These are phyloP conservation scores for Leptinotarsa lineolata DNA, from an alignment of 1,140 invertebrate species.

Conservation along the genomic window DNA sequence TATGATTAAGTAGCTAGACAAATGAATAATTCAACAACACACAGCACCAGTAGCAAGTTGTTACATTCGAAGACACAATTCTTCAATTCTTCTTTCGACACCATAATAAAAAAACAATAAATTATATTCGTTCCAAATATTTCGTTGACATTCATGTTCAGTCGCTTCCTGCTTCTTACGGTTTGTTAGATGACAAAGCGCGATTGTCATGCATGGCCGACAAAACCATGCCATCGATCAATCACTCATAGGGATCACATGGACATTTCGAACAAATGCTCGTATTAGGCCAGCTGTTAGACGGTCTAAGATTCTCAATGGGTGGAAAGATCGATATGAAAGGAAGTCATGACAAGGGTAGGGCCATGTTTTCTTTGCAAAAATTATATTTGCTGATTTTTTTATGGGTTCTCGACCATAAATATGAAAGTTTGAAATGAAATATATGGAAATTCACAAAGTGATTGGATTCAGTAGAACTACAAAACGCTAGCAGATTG, in stretches of 20 bases:
- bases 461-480: no score
- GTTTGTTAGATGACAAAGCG: background rate
- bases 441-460: no score
- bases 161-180: background rate
- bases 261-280: background rate
- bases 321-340: no score
- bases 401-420: no score
- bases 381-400: no score
- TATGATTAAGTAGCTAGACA: background rate
- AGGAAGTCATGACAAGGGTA: no score
- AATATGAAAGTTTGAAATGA: no score
- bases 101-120: background rate
- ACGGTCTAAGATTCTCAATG: background rate
- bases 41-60: background rate
- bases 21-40: background rate
- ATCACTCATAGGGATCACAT: background rate
- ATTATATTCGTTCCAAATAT: background rate
- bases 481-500: no score
- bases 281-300: background rate
- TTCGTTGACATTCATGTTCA: background rate
- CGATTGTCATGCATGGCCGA: background rate
- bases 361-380: no score
- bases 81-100: background rate
- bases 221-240: background rate
- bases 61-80: background rate